Base-by-base conservation (phyloP, 2,113 vertebrate species). In the Agelaius tricolor region DNA sequence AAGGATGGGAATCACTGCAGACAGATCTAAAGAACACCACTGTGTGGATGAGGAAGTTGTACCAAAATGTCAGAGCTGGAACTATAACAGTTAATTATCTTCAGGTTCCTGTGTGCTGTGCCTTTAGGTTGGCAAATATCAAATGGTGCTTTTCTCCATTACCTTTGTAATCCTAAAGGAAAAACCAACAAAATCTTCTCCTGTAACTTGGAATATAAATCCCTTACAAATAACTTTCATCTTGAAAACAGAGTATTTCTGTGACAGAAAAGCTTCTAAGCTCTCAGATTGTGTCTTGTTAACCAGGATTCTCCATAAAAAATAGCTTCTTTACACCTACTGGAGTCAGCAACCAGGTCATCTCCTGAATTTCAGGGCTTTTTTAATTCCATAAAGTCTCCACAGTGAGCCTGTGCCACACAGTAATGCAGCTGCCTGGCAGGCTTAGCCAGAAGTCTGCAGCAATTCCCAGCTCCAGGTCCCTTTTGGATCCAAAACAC, bases 351-450 rank as follows among this genome's bases (percentile, higher is more conserved):
- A 69, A 28, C 8, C 46, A 55, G 46, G 51, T 31, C 24, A 71
- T 47, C 35, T 78, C 51, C 28, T 0, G 0, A 46, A 44, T 43
- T 62, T 17, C 11, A 5, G 26, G 33, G 15, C 6, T 33, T 62
- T 62, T 54, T 52, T 68, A 39, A 59, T n/a, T 39, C 26, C 37
- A 18, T 18, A 6, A 57, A 62, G 55, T 39, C n/a, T 54, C 55
- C 22, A 0, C 3, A 44, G 16, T 3, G 7, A 54, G 17, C 8
- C 62, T 37, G 10, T 13, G 58, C 35, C 39, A 37, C 9, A 22
- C 11, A 7, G 7, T 4, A 22, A 39, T 3, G 26, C 46, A 78
- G 51, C 27, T 90, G 47, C 47, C 18, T 11, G 6, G 20, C 2
- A 11, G 22, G 12, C 31, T 54, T 3, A 11, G 21, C 27, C 20